A percentile compares a stretch with the other conserved stretches of the same genome.
phyloP scores from a whole-genome alignment of 2,888 invertebrate genomes.

The Calliscelio sp. region DNA sequence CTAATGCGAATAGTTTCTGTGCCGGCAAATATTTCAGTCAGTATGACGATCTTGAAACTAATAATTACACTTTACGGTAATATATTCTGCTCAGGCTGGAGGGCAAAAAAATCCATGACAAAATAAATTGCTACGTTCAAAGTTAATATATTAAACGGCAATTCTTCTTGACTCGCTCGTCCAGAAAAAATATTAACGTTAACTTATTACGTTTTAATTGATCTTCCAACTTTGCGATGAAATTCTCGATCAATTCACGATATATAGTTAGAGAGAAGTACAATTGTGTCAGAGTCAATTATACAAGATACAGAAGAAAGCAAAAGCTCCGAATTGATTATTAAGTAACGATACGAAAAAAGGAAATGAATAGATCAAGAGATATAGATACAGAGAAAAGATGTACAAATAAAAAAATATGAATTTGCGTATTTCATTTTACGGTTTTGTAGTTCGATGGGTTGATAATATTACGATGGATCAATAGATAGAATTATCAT shows the following conservation, averaged over 20 bases:
- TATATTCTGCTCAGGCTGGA: conserved; percentile 33
- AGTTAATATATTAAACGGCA: conserved; percentile 44
- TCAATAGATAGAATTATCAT: too few relatives aligned
- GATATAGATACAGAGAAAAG: background rate
- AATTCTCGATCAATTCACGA: too few relatives aligned
- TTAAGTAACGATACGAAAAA: background rate
- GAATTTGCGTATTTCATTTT: background rate
- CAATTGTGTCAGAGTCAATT: background rate
- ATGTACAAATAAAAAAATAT: background rate
- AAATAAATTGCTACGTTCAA: conserved; percentile 33
- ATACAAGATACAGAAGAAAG: background rate
- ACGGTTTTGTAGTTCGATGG: too few relatives aligned
- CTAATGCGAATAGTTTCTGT: conserved; percentile 63
- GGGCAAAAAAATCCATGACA: conserved; percentile 23
- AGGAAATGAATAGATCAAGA: background rate
- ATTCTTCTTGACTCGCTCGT: conserved; percentile 21
- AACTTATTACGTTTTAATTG: background rate
- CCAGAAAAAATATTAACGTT: background rate
- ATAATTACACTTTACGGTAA: conserved; percentile 58
- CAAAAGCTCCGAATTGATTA: background rate
- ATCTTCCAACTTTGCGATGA: background rate
- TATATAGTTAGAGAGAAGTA: background rate
- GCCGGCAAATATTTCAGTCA: conserved; percentile 47
- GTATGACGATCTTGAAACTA: conserved; percentile 65
- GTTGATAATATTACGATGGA: too few relatives aligned